phyloP scores from a whole-genome alignment of 2,888 invertebrate species.

The Perithous albicinctus region DNA sequence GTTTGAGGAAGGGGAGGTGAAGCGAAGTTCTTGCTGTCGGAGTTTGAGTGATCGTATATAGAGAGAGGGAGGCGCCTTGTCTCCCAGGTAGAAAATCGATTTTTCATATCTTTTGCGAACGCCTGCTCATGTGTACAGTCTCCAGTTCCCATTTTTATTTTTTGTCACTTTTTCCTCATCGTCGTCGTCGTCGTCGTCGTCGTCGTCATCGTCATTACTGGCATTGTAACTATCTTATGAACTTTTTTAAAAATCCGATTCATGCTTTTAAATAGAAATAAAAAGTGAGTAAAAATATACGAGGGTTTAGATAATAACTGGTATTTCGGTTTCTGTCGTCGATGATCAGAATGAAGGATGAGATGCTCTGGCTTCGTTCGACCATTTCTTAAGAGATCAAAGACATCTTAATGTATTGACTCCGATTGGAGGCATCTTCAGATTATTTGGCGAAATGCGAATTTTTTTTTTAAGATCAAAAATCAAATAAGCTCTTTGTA shows the following conservation, averaged over 20 bases:
- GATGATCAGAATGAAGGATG: too few relatives aligned
- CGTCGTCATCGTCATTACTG: slow-evolving; percentile 12
- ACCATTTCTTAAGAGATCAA: too few relatives aligned
- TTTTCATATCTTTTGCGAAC: slow-evolving; percentile 40
- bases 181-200: neutral
- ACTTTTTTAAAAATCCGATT: neutral
- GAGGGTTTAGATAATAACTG: neutral
- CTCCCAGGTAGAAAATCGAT: slow-evolving; percentile 55
- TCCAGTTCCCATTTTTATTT: neutral
- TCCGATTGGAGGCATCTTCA: too few relatives aligned
- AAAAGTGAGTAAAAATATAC: neutral
- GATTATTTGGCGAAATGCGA: too few relatives aligned
- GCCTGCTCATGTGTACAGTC: neutral
- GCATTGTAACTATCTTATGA: neutral
- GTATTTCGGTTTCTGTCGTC: too few relatives aligned
- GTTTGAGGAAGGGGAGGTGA: slow-evolving; percentile 14
- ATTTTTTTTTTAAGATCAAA: too few relatives aligned
- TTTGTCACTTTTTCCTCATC: neutral
- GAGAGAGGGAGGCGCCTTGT: slow-evolving; percentile 21
- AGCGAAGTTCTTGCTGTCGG: slow-evolving; percentile 28
- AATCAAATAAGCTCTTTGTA: too few relatives aligned
- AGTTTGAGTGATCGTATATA: slow-evolving; percentile 40
- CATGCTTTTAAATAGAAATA: neutral
- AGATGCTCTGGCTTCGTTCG: too few relatives aligned
- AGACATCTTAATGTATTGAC: too few relatives aligned